Conservation (phyloP, 2,113 vertebrate genomes). For the Pelobates fuscus region DNA sequence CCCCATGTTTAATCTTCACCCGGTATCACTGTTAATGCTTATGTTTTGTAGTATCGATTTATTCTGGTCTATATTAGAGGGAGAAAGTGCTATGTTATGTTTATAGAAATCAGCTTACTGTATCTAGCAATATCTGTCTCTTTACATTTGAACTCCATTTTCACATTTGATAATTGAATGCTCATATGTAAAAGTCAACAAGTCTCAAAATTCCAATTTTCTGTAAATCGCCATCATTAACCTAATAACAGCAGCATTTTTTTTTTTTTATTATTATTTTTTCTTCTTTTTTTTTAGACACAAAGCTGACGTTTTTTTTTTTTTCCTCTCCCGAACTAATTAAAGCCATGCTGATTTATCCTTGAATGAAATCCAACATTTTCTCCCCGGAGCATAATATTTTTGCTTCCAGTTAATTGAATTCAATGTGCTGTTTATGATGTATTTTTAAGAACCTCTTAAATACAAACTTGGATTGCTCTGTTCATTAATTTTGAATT, state of each 20-base stretch:
- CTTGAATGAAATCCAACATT: slow-evolving; percentile 43
- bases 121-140: not conserved
- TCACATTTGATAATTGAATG: slow-evolving; percentile 5
- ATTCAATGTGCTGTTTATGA: slow-evolving; percentile 53
- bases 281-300: slow-evolving; percentile 38
- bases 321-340: slow-evolving; percentile 48
- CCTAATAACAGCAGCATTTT: slow-evolving; percentile 38
- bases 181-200: slow-evolving; percentile 24
- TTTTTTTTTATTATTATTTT: slow-evolving; percentile 13
- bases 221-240: slow-evolving; percentile 40
- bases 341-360: slow-evolving; percentile 53
- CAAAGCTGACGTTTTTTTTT: slow-evolving; percentile 45
- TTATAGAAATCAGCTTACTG: not conserved
- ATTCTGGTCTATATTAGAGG: too few relatives aligned
- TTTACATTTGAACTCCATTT: not conserved
- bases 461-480: slow-evolving; percentile 52
- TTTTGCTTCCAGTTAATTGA: slow-evolving; percentile 56
- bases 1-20: too few relatives aligned
- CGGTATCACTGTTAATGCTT: too few relatives aligned
- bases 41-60: too few relatives aligned
- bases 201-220: slow-evolving; percentile 19
- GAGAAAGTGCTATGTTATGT: too few relatives aligned
- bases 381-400: slow-evolving; percentile 45
- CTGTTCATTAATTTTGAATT: slow-evolving; percentile 53
- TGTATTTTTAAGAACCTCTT: slow-evolving; percentile 54